Conservation (phyloP, 2,888 invertebrate species). For the Electrophaes corylata region DNA sequence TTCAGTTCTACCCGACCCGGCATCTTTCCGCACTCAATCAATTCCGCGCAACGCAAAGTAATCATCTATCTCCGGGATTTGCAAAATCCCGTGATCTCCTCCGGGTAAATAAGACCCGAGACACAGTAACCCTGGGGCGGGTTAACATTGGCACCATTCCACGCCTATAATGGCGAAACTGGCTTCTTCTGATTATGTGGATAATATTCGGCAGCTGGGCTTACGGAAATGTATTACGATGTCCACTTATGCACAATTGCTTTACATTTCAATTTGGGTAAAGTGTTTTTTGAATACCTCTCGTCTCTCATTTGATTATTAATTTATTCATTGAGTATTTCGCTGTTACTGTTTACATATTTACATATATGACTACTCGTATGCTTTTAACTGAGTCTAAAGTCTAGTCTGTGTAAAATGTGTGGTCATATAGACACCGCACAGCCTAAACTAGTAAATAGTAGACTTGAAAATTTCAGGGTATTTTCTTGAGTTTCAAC, state of each 20-base stretch:
- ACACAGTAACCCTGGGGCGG: slow-evolving; percentile 12
- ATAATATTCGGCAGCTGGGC: slow-evolving; percentile 16
- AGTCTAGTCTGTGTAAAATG: too few species aligned
- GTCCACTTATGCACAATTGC: background rate
- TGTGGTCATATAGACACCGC: too few species aligned
- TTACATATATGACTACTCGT: too few species aligned
- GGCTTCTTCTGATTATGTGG: slow-evolving; percentile 35
- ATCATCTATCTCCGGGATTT: slow-evolving; percentile 29
- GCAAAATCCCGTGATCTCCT: slow-evolving; percentile 21
- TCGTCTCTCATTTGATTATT: background rate
- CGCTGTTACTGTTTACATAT: too few species aligned
- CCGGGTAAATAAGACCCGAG: slow-evolving; percentile 23
- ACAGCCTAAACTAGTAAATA: too few species aligned
- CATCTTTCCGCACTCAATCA: slow-evolving; percentile 23
- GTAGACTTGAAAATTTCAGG: too few species aligned
- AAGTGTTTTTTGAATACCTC: background rate
- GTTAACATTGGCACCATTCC: slow-evolving; percentile 30
- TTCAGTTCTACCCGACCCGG: background rate
- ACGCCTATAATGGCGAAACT: slow-evolving; percentile 32
- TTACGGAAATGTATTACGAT: background rate
- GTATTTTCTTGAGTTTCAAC: too few species aligned
- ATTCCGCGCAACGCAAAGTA: slow-evolving; percentile 17
- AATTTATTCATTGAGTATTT: too few species aligned
- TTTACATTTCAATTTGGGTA: background rate
- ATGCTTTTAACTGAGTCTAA: too few species aligned